A percentile compares a stretch with the other conserved stretches of the same genome.
These are phyloP conservation scores for Ovis canadensis DNA, from an alignment of 2,113 vertebrate species.

Conservation along the genomic window DNA sequence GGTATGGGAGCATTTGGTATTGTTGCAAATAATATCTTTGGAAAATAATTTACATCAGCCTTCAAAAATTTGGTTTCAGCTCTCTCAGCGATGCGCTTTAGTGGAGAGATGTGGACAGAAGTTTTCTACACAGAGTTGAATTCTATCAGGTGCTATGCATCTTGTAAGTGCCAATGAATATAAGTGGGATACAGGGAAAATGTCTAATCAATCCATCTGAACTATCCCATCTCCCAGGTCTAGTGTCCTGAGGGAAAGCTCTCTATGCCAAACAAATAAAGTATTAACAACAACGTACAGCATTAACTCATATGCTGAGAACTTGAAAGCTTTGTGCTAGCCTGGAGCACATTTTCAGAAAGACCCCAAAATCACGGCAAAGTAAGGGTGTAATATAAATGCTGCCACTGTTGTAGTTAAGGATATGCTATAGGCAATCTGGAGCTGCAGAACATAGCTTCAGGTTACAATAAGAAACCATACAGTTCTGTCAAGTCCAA, in stretches of 20 bases:
- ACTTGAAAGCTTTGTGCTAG: neutral
- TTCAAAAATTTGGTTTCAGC: neutral
- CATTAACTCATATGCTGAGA: neutral
- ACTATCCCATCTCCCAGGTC: neutral
- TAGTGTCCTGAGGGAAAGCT: neutral
- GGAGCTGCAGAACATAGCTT: neutral
- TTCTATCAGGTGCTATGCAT: neutral
- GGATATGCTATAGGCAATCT: neutral
- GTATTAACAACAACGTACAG: neutral
- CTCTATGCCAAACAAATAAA: conserved; percentile 16
- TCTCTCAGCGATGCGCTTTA: neutral
- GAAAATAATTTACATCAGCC: neutral
- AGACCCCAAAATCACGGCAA: neutral
- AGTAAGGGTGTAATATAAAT: neutral
- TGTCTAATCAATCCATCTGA: neutral
- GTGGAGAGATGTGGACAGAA: neutral
- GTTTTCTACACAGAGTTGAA: neutral
- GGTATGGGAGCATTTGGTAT: neutral
- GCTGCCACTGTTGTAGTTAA: neutral
- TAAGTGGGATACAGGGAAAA: neutral
- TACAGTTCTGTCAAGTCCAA: neutral
- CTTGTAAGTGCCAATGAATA: neutral
- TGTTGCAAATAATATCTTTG: neutral
- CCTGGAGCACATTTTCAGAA: neutral
- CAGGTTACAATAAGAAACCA: neutral